A percentile compares a stretch with the other conserved stretches of the same genome.
These are phyloP conservation scores for Trachelipus rathkii DNA, from an alignment of 1,140 invertebrate species.

Conservation along the genomic window DNA sequence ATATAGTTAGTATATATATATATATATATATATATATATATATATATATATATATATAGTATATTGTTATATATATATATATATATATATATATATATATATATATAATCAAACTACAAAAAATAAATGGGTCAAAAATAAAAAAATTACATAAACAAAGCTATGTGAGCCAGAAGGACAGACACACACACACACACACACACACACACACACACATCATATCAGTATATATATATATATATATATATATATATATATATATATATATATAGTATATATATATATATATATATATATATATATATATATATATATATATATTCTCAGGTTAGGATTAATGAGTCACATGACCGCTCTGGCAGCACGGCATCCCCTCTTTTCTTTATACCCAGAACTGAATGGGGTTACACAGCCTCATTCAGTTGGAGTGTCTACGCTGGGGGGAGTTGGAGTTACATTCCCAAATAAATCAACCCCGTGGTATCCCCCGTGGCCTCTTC, in stretches of 20 bases:
- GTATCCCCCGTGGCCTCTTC: slow-evolving; percentile 27
- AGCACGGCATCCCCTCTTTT: slow-evolving; percentile 25
- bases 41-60: too few species aligned
- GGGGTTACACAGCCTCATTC: not conserved
- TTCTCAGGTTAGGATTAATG: slow-evolving; percentile 22
- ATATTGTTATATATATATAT: too few species aligned
- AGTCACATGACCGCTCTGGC: slow-evolving; percentile 25
- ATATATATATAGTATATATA: too few species aligned
- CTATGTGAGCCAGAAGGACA: too few species aligned
- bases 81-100: too few species aligned
- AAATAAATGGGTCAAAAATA: too few species aligned
- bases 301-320: slow-evolving; percentile 10
- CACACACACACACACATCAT: too few species aligned
- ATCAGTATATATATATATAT: slow-evolving; percentile 13
- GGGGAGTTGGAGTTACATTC: slow-evolving; percentile 1
- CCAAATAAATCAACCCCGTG: slow-evolving; percentile 17
- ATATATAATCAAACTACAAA: too few species aligned
- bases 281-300: not conserved
- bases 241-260: slow-evolving; percentile 6
- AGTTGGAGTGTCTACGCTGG: not conserved
- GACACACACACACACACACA: too few species aligned
- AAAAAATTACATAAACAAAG: too few species aligned
- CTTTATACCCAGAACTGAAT: slow-evolving; percentile 24
- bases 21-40: too few species aligned
- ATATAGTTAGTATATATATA: too few species aligned